phyloP scores from a whole-genome alignment of 2,113 vertebrate species.

The Noctilio leporinus region DNA sequence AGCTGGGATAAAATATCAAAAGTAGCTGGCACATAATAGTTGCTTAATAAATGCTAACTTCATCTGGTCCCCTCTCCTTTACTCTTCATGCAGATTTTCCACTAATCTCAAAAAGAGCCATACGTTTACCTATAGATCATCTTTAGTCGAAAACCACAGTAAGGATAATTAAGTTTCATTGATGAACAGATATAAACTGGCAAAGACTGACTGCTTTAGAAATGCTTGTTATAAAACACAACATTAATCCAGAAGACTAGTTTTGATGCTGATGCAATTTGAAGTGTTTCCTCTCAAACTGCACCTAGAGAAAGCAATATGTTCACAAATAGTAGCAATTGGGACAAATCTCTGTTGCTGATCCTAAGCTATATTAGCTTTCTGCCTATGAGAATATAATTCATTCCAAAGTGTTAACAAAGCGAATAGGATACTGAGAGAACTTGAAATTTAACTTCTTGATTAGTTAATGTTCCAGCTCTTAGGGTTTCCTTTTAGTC shows the following conservation, averaged over 20 bases:
- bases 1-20: neutral
- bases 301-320: conserved; percentile 34
- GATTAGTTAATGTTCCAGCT: conserved; percentile 44
- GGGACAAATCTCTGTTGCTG: conserved; percentile 21
- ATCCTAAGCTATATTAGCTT: conserved; percentile 46
- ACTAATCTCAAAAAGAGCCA: conserved; percentile 14
- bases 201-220: conserved; percentile 53
- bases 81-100: neutral
- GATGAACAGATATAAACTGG: conserved; percentile 48
- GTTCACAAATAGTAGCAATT: conserved; percentile 30
- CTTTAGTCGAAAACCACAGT: conserved; percentile 38
- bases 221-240: conserved; percentile 58
- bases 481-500: conserved; percentile 16
- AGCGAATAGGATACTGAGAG: conserved; percentile 22
- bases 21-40: neutral
- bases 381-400: conserved; percentile 38
- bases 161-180: conserved; percentile 56
- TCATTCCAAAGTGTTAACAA: conserved; percentile 54
- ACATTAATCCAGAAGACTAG: conserved; percentile 65
- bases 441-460: conserved; percentile 52
- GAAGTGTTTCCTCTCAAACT: conserved; percentile 49
- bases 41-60: conserved; percentile 36
- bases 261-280: conserved; percentile 54
- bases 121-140: conserved; percentile 28
- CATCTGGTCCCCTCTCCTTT: neutral